Conservation (phyloP, 2,797 vertebrate genomes). For the Megaceryle alcyon region DNA sequence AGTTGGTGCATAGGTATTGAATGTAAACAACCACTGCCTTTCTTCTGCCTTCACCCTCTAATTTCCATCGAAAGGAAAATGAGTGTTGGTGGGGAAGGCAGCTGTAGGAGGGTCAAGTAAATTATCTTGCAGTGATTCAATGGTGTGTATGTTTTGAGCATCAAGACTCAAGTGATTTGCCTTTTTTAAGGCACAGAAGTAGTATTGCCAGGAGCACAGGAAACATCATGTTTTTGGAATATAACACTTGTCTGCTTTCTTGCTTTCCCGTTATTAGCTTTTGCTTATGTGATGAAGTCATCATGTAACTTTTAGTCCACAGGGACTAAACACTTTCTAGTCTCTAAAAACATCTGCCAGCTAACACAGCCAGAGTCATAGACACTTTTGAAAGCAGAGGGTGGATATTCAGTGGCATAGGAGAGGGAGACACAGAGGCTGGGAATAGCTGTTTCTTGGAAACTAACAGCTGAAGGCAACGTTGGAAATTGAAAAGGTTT, state of each 20-base stretch:
- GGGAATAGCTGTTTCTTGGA: slow-evolving; percentile 62
- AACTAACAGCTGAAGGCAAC: slow-evolving; percentile 44
- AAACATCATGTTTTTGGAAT: slow-evolving; percentile 62
- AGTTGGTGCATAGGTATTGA: not conserved
- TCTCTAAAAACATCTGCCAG: slow-evolving; percentile 57
- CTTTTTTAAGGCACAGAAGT: slow-evolving; percentile 50
- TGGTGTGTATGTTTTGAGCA: slow-evolving; percentile 3
- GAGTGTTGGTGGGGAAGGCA: not conserved
- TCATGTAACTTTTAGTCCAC: slow-evolving; percentile 46
- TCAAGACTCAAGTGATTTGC: slow-evolving; percentile 73
- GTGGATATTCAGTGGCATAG: slow-evolving; percentile 55
- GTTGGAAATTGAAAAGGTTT: slow-evolving; percentile 60
- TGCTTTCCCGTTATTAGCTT: slow-evolving; percentile 54
- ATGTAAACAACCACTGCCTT: not conserved
- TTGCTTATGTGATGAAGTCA: slow-evolving; percentile 59
- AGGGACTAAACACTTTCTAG: slow-evolving; percentile 61
- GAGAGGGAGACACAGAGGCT: slow-evolving; percentile 27
- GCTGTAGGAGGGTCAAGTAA: not conserved
- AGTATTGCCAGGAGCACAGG: slow-evolving; percentile 60
- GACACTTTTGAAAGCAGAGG: slow-evolving; percentile 50
- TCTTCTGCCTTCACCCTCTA: slow-evolving; percentile 32
- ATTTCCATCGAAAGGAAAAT: not conserved
- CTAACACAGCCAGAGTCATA: slow-evolving; percentile 20
- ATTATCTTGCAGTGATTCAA: not conserved
- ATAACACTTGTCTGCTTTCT: slow-evolving; percentile 43